Evolutionary conservation across 2,797 vertebrate genomes (phyloP).

Genomic region (Denticeps clupeoides): DNA sequence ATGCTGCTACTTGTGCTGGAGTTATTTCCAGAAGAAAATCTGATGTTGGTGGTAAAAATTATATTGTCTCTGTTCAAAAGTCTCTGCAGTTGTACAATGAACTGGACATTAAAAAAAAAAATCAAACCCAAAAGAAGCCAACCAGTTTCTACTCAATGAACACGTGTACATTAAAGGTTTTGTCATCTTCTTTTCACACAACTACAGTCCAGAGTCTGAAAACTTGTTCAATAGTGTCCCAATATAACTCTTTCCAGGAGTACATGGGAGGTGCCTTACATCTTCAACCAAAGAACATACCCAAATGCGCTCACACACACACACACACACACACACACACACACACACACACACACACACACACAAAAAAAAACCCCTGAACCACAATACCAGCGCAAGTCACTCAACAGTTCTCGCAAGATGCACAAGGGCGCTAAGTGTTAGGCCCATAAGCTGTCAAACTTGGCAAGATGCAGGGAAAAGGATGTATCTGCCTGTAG

Average conservation of each 20-base stretch:
- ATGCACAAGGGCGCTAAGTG: slow-evolving; percentile 47
- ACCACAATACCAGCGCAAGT: slow-evolving; percentile 47
- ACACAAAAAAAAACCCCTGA: slow-evolving; percentile 35
- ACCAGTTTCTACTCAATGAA: slow-evolving; percentile 37
- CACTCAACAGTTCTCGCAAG: slow-evolving; percentile 48
- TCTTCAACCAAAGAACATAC: slow-evolving; percentile 38
- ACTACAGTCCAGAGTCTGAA: slow-evolving; percentile 36
- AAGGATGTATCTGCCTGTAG: slow-evolving; percentile 64
- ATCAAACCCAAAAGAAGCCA: slow-evolving; percentile 38
- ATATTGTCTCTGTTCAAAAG: slow-evolving; percentile 14
- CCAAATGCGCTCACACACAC: no score
- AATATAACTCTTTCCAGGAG: slow-evolving; percentile 32
- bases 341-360: no score
- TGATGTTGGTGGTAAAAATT: slow-evolving; percentile 12
- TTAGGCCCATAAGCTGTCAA: slow-evolving; percentile 54
- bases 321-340: no score
- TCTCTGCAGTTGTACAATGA: slow-evolving; percentile 18
- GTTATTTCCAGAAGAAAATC: background rate
- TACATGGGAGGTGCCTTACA: slow-evolving; percentile 29
- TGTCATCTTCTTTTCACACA: slow-evolving; percentile 23
- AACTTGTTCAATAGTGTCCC: slow-evolving; percentile 35
- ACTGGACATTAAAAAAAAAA: slow-evolving; percentile 29
- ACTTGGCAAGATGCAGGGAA: slow-evolving; percentile 61
- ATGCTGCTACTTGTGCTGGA: background rate
- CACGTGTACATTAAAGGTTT: slow-evolving; percentile 55